These are phyloP conservation scores for Melanotus villosus DNA, from an alignment of 2,888 invertebrate species.

Conservation along the genomic window DNA sequence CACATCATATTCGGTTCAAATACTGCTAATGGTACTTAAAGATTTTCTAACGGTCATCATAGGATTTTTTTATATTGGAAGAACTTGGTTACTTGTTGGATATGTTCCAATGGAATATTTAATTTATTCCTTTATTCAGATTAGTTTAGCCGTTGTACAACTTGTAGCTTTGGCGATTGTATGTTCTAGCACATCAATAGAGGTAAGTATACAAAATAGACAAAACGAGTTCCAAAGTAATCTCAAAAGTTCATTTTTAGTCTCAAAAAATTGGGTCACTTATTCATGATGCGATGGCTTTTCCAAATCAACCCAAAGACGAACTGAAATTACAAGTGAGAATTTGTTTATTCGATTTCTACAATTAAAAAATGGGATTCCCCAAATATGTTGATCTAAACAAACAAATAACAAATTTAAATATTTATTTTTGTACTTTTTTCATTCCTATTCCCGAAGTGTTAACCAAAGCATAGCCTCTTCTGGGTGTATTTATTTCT, in stretches of 20 bases:
- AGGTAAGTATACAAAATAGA: conserved; percentile 5
- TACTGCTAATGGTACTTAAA: conserved; percentile 1
- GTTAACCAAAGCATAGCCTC: too few relatives aligned
- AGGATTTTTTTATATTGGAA: conserved; percentile 1
- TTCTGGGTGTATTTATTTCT: too few relatives aligned
- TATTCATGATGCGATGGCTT: neutral
- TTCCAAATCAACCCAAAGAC: neutral
- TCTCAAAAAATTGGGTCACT: neutral
- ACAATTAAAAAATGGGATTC: too few relatives aligned
- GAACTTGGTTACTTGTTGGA: neutral
- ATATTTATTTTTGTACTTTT: too few relatives aligned
- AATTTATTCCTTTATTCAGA: conserved; percentile 6
- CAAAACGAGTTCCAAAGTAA: too few relatives aligned
- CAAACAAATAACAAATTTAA: too few relatives aligned
- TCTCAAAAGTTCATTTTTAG: neutral
- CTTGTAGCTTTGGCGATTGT: conserved; percentile 6
- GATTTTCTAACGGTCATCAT: conserved; percentile 3
- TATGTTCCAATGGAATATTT: neutral
- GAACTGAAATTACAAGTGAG: neutral
- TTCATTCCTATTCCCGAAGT: too few relatives aligned
- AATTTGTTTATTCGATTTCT: too few relatives aligned
- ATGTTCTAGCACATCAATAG: conserved; percentile 10
- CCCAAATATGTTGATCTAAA: too few relatives aligned
- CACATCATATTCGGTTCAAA: neutral
- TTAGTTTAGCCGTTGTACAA: neutral